Conservation (phyloP, 1,140 invertebrate genomes). For the Drosophila ohnishii region DNA sequence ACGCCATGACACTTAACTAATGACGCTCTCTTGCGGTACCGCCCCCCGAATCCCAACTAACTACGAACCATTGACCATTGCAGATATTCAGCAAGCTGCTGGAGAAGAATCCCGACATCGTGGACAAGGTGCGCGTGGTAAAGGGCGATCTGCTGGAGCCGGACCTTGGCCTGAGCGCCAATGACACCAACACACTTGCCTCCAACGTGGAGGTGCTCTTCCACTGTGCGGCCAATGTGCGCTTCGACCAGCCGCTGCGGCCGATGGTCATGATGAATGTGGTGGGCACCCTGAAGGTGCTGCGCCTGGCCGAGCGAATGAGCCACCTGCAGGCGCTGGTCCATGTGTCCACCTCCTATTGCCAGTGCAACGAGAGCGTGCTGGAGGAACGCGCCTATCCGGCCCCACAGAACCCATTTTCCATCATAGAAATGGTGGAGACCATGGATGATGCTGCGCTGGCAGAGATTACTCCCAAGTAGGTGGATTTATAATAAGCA, state of each 20-base stretch:
- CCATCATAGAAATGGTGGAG: constrained; percentile 89
- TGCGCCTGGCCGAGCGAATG: constrained; percentile 88
- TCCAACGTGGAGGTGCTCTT: constrained; percentile 91
- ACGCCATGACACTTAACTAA: constrained; percentile 61
- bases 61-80: constrained; percentile 22
- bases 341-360: constrained; percentile 93
- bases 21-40: constrained; percentile 16
- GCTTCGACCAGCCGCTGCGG: constrained; percentile 94
- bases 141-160: constrained; percentile 92
- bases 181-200: constrained; percentile 85
- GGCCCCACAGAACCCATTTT: constrained; percentile 88
- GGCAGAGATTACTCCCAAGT: constrained; percentile 89
- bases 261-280: constrained; percentile 88
- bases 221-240: constrained; percentile 95
- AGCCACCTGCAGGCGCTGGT: constrained; percentile 88
- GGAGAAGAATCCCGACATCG: constrained; percentile 85
- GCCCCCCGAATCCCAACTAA: constrained; percentile 10
- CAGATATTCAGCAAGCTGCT: constrained; percentile 89
- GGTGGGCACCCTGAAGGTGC: constrained; percentile 86
- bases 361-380: constrained; percentile 88
- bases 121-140: constrained; percentile 90
- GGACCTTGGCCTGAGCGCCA: constrained; percentile 88
- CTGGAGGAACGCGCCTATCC: constrained; percentile 88
- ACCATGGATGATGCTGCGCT: constrained; percentile 90
- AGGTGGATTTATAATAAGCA: constrained; percentile 56